These are phyloP conservation scores for Zelostemma sp. DNA, from an alignment of 1,140 invertebrate genomes.

Conservation along the genomic window DNA sequence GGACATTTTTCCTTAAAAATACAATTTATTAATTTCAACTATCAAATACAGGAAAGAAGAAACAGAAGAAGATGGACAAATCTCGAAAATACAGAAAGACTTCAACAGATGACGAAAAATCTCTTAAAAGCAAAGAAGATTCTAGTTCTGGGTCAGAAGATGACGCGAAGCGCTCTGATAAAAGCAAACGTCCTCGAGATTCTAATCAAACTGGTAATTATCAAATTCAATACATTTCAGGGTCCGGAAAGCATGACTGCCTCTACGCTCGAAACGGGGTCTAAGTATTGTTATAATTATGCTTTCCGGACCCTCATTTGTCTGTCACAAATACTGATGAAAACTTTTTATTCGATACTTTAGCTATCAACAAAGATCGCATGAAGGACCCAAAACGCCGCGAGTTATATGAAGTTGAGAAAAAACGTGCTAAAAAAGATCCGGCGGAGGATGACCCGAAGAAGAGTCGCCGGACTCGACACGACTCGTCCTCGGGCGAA, in stretches of 20 bases:
- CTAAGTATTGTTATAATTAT: no score
- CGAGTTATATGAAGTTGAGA: conserved; percentile 66
- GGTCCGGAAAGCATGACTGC: no score
- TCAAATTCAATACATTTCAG: no score
- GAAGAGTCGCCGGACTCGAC: conserved; percentile 69
- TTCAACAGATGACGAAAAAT: conserved; percentile 65
- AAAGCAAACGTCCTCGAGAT: conserved; percentile 58
- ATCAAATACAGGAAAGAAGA: conserved; percentile 60
- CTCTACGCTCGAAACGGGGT: no score
- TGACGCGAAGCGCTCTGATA: conserved; percentile 59
- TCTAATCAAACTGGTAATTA: conserved; percentile 53
- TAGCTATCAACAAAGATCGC: conserved; percentile 51
- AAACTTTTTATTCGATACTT: conserved; percentile 7
- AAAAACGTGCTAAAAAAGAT: conserved; percentile 66
- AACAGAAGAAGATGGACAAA: conserved; percentile 63
- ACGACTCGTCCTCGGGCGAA: conserved; percentile 76
- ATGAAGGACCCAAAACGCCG: conserved; percentile 64
- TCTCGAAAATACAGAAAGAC: conserved; percentile 57
- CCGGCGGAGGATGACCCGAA: conserved; percentile 65
- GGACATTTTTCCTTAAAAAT: not conserved
- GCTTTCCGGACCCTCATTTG: no score
- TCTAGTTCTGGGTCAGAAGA: conserved; percentile 65
- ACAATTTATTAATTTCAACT: not conserved
- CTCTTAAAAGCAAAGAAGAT: conserved; percentile 60
- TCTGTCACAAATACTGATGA: not conserved